These are phyloP conservation scores for Hozukius guyotensis DNA, from an alignment of 2,797 vertebrate species.

Conservation along the genomic window DNA sequence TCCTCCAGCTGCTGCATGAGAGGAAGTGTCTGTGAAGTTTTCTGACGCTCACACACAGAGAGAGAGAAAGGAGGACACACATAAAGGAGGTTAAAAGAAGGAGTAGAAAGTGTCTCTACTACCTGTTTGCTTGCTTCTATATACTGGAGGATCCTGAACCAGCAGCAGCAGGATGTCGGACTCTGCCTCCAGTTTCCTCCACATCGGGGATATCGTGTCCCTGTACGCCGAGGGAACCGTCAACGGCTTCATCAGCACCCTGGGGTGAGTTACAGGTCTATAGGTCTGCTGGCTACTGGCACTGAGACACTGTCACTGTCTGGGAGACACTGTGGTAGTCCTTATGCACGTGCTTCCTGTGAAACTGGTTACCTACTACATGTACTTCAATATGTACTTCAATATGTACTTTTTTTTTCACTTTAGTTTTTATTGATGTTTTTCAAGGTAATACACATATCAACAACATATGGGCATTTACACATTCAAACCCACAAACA, in stretches of 20 bases:
- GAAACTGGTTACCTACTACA: too few relatives aligned
- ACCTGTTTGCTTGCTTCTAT: not conserved
- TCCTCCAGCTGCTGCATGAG: conserved; percentile 4
- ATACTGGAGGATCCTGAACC: not conserved
- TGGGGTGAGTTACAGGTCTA: conserved; percentile 85
- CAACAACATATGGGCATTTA: too few relatives aligned
- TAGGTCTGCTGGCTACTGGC: too few relatives aligned
- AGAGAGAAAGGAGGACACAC: not conserved
- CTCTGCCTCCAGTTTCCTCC: conserved; percentile 94
- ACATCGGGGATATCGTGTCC: conserved; percentile 97
- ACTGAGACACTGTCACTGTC: too few relatives aligned
- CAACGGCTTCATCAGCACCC: conserved; percentile 97
- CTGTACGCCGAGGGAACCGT: conserved; percentile 95
- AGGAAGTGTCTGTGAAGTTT: not conserved
- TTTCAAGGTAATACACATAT: too few relatives aligned
- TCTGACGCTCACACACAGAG: not conserved
- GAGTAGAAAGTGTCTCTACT: not conserved
- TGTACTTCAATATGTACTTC: too few relatives aligned
- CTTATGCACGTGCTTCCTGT: too few relatives aligned
- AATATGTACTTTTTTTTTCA: too few relatives aligned
- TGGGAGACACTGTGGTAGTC: too few relatives aligned
- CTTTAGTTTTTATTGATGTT: too few relatives aligned
- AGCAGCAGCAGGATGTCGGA: conserved; percentile 87
- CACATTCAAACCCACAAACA: too few relatives aligned
- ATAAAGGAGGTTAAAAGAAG: not conserved